A percentile compares a stretch with the other conserved stretches of the same genome.
Conservation (phyloP, 2,797 vertebrate species). For the Setipinna tenuifilis region DNA sequence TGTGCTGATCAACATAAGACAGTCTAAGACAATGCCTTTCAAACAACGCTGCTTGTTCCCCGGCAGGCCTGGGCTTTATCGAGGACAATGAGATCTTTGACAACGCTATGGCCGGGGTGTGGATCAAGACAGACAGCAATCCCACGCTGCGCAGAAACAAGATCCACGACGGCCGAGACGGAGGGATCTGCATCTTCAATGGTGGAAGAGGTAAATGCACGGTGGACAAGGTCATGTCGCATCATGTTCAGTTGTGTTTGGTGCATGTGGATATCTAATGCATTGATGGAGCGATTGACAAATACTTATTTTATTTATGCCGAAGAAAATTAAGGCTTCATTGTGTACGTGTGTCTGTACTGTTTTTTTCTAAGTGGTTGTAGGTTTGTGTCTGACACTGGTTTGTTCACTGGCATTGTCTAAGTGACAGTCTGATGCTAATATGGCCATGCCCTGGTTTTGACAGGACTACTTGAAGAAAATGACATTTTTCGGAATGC, state of each 20-base stretch:
- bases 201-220: slow-evolving; percentile 85
- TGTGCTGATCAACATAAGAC: not conserved
- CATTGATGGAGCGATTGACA: too few relatives aligned
- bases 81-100: slow-evolving; percentile 99
- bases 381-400: not conserved
- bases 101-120: slow-evolving; percentile 99
- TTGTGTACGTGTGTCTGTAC: not conserved
- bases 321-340: not conserved
- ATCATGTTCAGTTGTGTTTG: not conserved
- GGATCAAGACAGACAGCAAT: slow-evolving; percentile 99
- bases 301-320: not conserved
- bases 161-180: slow-evolving; percentile 98
- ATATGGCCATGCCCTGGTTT: not conserved
- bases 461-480: slow-evolving; percentile 92
- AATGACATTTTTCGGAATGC: slow-evolving; percentile 99
- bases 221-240: not conserved
- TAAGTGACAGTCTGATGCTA: not conserved
- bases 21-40: not conserved
- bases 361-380: too few relatives aligned
- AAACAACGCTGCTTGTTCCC: not conserved
- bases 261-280: slow-evolving; percentile 55
- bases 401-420: not conserved
- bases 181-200: slow-evolving; percentile 99
- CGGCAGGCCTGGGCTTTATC: slow-evolving; percentile 92
- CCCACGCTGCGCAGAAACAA: slow-evolving; percentile 98